Evolutionary conservation across 1,140 invertebrate genomes (phyloP), one percentile per base, ranked within the genome.

Genomic region (Drosophila kurseongensis): DNA sequence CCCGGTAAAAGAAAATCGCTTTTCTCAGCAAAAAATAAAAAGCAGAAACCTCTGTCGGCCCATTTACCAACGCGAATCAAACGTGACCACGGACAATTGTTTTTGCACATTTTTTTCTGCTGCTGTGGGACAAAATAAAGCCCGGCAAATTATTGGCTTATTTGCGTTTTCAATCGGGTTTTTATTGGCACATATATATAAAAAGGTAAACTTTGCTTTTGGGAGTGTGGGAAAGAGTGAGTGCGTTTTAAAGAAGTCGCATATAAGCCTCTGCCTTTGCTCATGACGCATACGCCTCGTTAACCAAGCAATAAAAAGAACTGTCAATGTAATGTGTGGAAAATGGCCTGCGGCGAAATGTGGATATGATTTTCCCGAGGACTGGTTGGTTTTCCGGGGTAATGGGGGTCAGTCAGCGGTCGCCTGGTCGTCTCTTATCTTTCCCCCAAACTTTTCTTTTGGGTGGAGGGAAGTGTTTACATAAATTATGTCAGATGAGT

Each of bases 401-500:
- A 67, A 63, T 69, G 56, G 60, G 71, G 79, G 82, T 88, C 82
- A 86, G 82, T 65, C 50, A 35, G 38, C 52, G 50, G 44, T 68
- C 68, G 68, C 42, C 61, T 40, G 52, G 36, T 51, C 48, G 65
- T 85, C 80, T 88, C 82, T 81, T 75, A 56, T 51, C 60, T 40
- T 32, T 32, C 27, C 45, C 27, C 18, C 52, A 16, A 14, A 5
- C 41, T 23, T 40, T 23, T 40, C 29, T 50, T 47, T 27, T 35
- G 12, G 42, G 13, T 29, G 50, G 48, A 74, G 73, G 66, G 78
- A 61, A 86, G 84, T 86, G 82, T 86, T 88, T 88, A 86, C 83
- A 88, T 88, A 88, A 88, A 88, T 88, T 88, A 89, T 88, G 83
- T 89, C 66, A 68, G 82, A 62, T 50, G 81, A 81, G 69, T 56